Base-by-base conservation (phyloP, 1,140 invertebrate species). In the Sinonovacula constricta region DNA sequence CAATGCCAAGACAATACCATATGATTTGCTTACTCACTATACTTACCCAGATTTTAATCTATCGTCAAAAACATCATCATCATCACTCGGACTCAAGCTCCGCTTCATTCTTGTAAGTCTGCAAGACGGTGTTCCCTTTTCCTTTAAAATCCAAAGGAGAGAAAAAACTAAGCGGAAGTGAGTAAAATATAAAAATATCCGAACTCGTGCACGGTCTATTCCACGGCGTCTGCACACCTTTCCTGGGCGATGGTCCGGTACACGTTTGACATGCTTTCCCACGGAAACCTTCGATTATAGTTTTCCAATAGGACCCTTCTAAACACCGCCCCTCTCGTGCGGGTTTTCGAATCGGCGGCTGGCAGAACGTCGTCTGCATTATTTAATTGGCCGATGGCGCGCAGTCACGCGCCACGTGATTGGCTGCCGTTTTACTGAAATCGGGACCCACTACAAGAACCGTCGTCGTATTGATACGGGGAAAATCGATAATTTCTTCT, bases 31-130 rank as follows among this genome's bases (percentile, higher is more conserved):
- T 39, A 51, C 22, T 54, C 22, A n/a, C 34, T 34, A 67, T 45
- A 89, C 90, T 90, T 87, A 91, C 91, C 91, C 91, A 28, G 88
- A 72, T 80, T 91, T 91, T 3, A 91, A 86, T 56, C 84, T 76
- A 18, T 92, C 91, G 53, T 90, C 91, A 67, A 90, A 91, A 28
- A 85, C 87, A 80, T 88, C 87, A 80, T 89, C 88, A 24, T 90
- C 89, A 30, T 92, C 91, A 81, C 89, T 91, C 60, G 91, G 91
- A 67, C 90, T 91, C 33, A 91, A 75, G 70, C 90, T 89, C 66
- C 91, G 83, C 81, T 92, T 92, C 91, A 92, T 91, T 54, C 57
- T 83, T 54, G 36, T 45, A 75, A 80, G 65, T 82, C 53, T 22
- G 65, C 59, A 69, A 69, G 60, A 59, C 49, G 57, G 33, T n/a